Evolutionary conservation across 2,113 vertebrate genomes (phyloP).

Genomic region (Nansenia antarctica): DNA sequence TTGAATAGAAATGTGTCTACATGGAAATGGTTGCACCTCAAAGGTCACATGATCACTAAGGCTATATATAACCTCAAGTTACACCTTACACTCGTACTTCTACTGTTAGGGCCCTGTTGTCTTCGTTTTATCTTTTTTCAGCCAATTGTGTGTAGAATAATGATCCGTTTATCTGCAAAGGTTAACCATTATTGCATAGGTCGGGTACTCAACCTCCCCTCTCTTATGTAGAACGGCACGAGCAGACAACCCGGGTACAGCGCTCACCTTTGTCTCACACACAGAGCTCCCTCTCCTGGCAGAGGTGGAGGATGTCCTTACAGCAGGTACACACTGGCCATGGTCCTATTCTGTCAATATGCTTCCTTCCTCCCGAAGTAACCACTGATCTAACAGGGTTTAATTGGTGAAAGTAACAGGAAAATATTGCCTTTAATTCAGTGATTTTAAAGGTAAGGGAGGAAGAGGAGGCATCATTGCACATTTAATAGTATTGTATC

Average conservation of each 20-base stretch:
- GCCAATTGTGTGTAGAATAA: no score
- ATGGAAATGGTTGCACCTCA: not conserved
- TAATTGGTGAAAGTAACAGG: no score
- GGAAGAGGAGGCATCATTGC: no score
- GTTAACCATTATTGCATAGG: not conserved
- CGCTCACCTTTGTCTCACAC: conserved; percentile 82
- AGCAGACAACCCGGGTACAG: conserved; percentile 84
- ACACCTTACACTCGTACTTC: not conserved
- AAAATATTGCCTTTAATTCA: no score
- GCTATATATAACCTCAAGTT: not conserved
- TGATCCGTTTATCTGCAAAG: no score
- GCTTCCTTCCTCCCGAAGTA: no score
- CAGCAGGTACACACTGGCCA: conserved; percentile 68
- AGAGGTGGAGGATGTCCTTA: conserved; percentile 79
- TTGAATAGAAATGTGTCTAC: not conserved
- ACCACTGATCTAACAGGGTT: no score
- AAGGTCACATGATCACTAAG: not conserved
- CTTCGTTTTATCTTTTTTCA: no score
- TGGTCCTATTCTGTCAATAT: not conserved
- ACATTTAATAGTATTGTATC: no score
- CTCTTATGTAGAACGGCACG: conserved; percentile 81
- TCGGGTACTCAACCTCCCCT: not conserved
- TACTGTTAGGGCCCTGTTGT: not conserved
- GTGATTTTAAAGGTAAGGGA: no score
- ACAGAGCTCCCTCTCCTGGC: conserved; percentile 70